Percentiles rank a stretch among this genome's conserved stretches.
Evolutionary conservation across 2,797 vertebrate genomes (phyloP).

Genomic region (Smutsia gigantea): DNA sequence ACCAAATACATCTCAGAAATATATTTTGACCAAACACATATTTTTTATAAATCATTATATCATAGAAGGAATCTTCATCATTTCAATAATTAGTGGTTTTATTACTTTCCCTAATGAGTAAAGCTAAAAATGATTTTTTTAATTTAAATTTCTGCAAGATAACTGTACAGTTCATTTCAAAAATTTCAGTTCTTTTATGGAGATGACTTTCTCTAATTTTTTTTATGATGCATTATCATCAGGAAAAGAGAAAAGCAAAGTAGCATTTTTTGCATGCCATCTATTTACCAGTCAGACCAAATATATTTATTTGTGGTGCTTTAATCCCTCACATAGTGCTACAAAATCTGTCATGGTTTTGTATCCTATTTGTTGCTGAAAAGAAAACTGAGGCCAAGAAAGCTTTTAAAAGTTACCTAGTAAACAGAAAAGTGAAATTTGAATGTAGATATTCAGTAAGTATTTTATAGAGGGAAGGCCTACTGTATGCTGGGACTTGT

Average conservation of each 20-base stretch:
- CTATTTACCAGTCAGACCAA: background rate
- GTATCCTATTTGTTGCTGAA: background rate
- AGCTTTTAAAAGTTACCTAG: constrained; percentile 3
- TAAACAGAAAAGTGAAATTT: constrained; percentile 8
- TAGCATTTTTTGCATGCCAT: background rate
- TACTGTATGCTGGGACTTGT: background rate
- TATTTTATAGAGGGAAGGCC: background rate
- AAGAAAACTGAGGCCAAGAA: background rate
- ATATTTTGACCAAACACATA: no score
- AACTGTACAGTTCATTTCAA: background rate
- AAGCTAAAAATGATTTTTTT: background rate
- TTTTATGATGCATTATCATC: background rate
- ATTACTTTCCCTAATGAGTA: background rate
- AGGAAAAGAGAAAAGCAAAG: background rate
- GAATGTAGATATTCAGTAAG: background rate
- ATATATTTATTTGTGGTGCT: background rate
- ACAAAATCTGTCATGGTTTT: background rate
- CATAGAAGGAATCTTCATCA: background rate
- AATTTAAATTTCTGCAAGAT: constrained; percentile 22
- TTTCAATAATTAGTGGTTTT: background rate
- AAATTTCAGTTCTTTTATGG: background rate
- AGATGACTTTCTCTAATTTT: background rate
- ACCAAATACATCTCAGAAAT: no score
- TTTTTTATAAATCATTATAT: no score
- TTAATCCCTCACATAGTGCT: background rate